phyloP scores from a whole-genome alignment of 2,888 invertebrate genomes.

The Anthoptus insignis region DNA sequence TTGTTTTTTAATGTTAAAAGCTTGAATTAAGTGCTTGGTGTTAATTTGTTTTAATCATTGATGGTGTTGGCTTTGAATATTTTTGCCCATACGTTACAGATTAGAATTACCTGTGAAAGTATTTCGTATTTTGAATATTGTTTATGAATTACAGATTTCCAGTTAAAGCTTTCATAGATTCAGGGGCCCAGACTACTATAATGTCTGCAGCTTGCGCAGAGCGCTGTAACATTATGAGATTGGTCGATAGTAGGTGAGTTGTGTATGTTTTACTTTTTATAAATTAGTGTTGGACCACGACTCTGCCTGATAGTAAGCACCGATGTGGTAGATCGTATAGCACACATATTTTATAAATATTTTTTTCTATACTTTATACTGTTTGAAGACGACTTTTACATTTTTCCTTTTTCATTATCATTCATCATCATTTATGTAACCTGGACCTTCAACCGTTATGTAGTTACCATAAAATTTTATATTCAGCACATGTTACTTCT shows the following conservation, averaged over 20 bases:
- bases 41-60: background rate
- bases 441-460: too few species aligned
- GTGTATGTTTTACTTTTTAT: background rate
- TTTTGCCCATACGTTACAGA: background rate
- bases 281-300: too few species aligned
- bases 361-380: too few species aligned
- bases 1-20: background rate
- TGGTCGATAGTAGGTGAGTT: conserved; percentile 91
- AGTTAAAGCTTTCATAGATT: conserved; percentile 99
- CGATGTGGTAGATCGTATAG: too few species aligned
- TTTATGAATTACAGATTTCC: conserved; percentile 85
- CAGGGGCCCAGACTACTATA: conserved; percentile 99
- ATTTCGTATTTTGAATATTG: conserved; percentile 5
- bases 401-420: too few species aligned
- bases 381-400: too few species aligned
- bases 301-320: too few species aligned
- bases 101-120: background rate
- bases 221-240: conserved; percentile 96
- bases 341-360: too few species aligned
- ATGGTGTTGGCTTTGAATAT: conserved; percentile 4
- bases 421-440: too few species aligned
- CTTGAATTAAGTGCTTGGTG: background rate
- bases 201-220: conserved; percentile 99
- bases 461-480: too few species aligned
- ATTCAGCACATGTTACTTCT: too few species aligned